Evolutionary conservation across 2,113 vertebrate species (phyloP).

Genomic region (Pelodiscus sinensis): DNA sequence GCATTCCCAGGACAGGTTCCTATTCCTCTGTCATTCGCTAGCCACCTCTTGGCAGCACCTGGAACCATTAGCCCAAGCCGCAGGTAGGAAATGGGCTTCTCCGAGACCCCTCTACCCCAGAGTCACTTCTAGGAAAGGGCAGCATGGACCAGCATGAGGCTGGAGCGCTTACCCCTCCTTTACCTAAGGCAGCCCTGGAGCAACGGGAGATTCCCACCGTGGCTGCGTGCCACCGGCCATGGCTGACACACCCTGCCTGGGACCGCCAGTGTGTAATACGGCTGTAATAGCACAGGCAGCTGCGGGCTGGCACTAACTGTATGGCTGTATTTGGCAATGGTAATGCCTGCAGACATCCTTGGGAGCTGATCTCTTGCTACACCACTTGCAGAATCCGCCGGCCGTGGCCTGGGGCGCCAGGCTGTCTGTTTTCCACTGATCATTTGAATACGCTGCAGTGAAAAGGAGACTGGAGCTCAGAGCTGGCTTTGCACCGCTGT

Average conservation of each 20-base stretch:
- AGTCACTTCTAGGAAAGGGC: not conserved
- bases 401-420: not conserved
- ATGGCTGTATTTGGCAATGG: not conserved
- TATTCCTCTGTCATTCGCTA: not conserved
- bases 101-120: not conserved
- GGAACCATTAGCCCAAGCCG: not conserved
- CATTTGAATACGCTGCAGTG: not conserved
- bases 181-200: not conserved
- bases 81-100: not conserved
- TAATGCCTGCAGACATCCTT: not conserved
- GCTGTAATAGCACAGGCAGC: not conserved
- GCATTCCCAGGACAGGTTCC: not conserved
- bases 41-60: not conserved
- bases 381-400: not conserved
- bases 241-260: not conserved
- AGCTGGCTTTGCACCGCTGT: not conserved
- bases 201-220: not conserved
- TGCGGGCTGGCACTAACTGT: not conserved
- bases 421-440: not conserved
- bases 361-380: constrained; percentile 2
- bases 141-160: too few relatives aligned
- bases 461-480: not conserved
- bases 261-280: not conserved
- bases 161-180: not conserved
- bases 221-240: not conserved